phyloP scores from a whole-genome alignment of 1,140 invertebrate species.

The Brachionus calyciflorus region DNA sequence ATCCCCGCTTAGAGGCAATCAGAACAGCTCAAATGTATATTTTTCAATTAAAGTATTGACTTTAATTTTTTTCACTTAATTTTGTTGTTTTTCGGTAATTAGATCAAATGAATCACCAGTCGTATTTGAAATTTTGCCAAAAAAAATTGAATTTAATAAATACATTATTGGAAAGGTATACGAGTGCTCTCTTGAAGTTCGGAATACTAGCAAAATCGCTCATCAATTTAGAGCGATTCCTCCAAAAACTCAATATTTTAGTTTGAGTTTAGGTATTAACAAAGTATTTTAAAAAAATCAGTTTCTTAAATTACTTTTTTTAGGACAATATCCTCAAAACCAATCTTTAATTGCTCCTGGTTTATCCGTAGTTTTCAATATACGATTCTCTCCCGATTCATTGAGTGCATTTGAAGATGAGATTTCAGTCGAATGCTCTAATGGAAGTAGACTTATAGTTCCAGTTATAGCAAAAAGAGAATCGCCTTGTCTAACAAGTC shows the following conservation, averaged over 20 bases:
- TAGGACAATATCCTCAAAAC: conserved; percentile 60
- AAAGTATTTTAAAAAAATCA: too few relatives aligned
- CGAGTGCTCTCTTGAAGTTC: conserved; percentile 58
- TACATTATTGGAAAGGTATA: conserved; percentile 60
- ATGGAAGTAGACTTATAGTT: conserved; percentile 9
- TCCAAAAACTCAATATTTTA: conserved; percentile 55
- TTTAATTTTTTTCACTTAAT: not conserved
- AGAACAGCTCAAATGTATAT: conserved; percentile 8
- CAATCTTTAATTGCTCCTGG: conserved; percentile 59
- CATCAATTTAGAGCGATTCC: conserved; percentile 56
- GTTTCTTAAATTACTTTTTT: too few relatives aligned
- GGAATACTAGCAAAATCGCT: conserved; percentile 58
- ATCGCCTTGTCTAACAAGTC: conserved; percentile 36
- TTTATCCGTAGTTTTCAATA: conserved; percentile 57
- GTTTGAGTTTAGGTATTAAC: conserved; percentile 58
- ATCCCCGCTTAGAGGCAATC: conserved; percentile 4
- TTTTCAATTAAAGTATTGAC: not conserved
- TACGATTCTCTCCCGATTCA: conserved; percentile 59
- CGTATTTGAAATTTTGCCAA: conserved; percentile 55
- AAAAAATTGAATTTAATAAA: conserved; percentile 54
- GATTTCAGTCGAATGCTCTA: conserved; percentile 52
- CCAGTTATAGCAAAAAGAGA: conserved; percentile 26
- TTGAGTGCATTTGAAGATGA: conserved; percentile 58
- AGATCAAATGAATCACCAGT: not conserved
- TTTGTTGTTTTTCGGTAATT: not conserved